Conservation (phyloP, 2,888 invertebrate genomes). For the Gisinianus flammeolus region DNA sequence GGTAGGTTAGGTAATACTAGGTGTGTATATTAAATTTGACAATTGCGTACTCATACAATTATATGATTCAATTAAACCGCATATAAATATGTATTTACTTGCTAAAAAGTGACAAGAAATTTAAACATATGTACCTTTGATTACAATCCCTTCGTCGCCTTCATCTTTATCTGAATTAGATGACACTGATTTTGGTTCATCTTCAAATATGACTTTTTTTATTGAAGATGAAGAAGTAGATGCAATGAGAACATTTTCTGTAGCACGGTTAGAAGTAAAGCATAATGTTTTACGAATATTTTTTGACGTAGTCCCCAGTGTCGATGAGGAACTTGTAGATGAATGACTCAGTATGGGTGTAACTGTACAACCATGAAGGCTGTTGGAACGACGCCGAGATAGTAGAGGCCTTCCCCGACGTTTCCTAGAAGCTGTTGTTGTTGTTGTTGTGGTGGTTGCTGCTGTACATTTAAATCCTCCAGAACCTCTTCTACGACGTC, state of each 20-base stretch:
- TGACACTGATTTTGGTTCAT: slow-evolving; percentile 57
- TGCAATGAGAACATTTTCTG: slow-evolving; percentile 24
- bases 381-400: slow-evolving; percentile 33
- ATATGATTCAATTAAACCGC: too few relatives aligned
- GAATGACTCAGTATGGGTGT: slow-evolving; percentile 7
- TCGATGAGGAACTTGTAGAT: neutral
- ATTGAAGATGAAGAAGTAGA: slow-evolving; percentile 37
- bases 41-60: too few relatives aligned
- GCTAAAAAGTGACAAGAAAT: too few relatives aligned
- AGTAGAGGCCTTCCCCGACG: slow-evolving; percentile 31
- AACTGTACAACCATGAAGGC: slow-evolving; percentile 18
- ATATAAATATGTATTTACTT: too few relatives aligned
- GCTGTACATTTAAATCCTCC: slow-evolving; percentile 16
- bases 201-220: slow-evolving; percentile 58
- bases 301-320: slow-evolving; percentile 11
- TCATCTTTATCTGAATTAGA: slow-evolving; percentile 59
- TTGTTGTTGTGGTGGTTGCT: neutral
- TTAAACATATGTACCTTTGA: too few relatives aligned
- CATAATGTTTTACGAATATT: slow-evolving; percentile 27
- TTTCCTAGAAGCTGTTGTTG: neutral
- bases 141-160: slow-evolving; percentile 53
- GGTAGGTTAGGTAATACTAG: too few relatives aligned
- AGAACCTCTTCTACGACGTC: slow-evolving; percentile 10
- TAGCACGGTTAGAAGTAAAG: slow-evolving; percentile 21
- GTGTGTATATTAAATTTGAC: too few relatives aligned